These are phyloP conservation scores for Hyaena hyaena DNA, from an alignment of 2,113 vertebrate species.

Conservation along the genomic window DNA sequence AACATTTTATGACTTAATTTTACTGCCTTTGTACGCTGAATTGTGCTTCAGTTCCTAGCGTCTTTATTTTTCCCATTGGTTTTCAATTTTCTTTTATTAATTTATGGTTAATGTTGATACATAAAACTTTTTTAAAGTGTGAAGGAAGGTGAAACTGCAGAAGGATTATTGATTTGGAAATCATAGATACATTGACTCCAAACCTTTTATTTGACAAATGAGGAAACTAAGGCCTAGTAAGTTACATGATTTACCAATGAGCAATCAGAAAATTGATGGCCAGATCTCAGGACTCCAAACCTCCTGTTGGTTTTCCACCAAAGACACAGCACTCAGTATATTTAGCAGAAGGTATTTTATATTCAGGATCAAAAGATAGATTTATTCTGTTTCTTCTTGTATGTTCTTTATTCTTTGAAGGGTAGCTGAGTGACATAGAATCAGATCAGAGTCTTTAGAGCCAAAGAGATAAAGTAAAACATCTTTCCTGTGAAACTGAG, in stretches of 20 bases:
- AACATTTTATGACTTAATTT: not conserved
- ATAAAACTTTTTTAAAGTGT: not conserved
- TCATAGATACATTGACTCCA: not conserved
- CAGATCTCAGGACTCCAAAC: not conserved
- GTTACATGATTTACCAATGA: not conserved
- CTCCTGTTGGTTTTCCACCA: not conserved
- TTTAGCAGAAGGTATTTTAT: not conserved
- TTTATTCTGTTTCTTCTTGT: not conserved
- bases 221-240: not conserved
- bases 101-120: not conserved
- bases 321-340: not conserved
- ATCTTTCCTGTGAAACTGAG: not conserved
- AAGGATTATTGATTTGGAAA: not conserved
- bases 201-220: not conserved
- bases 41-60: not conserved
- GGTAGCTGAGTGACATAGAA: not conserved
- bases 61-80: not conserved
- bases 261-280: not conserved
- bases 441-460: conserved; percentile 13
- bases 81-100: not conserved
- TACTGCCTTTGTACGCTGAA: not conserved
- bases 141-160: not conserved
- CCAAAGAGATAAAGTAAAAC: not conserved
- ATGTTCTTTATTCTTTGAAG: not conserved
- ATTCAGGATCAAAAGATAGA: not conserved